Evolutionary conservation across 2,113 vertebrate species (phyloP), one percentile per base, ranked within the genome.

Genomic region (Pantherophis guttatus): DNA sequence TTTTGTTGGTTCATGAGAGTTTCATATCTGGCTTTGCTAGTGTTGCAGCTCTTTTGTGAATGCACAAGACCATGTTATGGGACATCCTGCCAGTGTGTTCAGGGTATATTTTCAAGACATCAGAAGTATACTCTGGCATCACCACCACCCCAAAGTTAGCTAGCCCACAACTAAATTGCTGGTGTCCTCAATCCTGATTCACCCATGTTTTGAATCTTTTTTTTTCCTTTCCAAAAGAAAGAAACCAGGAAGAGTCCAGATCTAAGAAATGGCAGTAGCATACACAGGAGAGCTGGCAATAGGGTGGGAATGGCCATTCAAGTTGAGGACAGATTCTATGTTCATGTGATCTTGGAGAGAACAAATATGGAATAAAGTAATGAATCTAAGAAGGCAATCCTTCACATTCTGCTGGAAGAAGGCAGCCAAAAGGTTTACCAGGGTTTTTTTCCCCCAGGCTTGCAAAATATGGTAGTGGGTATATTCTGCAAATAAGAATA

Each of bases 401-500:
- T 88, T 90, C 24, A 4, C 93, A 88, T 93, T 65, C 94, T 94
- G 88, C 92, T 0, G 75, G 44, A 29, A 93, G 89, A 75, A 13
- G 23, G 90, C 3, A 7, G 26, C 52, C 57, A 91, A 93, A 39
- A 81, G 33, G 33, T 81, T 44, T 44, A 44, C 17, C 33, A 44
- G n/a, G 17, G 1, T 7, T 7, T 9, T 91, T 91, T 87, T 93
- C 59, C 57, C 85, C 93, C 94, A 91, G 92, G 92, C 87, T 93
- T 88, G 86, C 0, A 21, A 94, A 95, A 90, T 93, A 94, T 85
- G 91, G 54, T 92, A n/a, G 92, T 93, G 96, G 90, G 92, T 94
- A 88, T 95, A 88, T 58, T 75, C 89, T 90, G 87, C 93, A 93
- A 95, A 94, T 94, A 94, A 92, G 13, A 70, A 70, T 89, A 87